phyloP scores from a whole-genome alignment of 2,113 vertebrate species.

The Pituophis catenifer region DNA sequence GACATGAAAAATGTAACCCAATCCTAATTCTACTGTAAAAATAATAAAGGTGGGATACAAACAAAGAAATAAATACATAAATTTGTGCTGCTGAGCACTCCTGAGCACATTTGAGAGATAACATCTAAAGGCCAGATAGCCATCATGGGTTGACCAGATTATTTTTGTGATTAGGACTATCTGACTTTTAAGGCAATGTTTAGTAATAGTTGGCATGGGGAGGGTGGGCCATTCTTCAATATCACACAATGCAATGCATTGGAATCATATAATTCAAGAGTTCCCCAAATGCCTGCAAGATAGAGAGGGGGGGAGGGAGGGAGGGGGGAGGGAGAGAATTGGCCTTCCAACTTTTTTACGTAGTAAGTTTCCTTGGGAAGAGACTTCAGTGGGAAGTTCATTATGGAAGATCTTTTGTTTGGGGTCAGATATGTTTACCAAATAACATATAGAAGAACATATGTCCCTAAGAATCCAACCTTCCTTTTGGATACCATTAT shows the following conservation, averaged over 20 bases:
- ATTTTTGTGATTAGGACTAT: background rate
- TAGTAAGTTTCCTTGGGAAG: background rate
- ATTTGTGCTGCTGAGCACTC: background rate
- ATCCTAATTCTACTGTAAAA: background rate
- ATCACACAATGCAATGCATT: background rate
- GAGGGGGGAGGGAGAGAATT: background rate
- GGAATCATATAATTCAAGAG: background rate
- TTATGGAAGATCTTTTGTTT: background rate
- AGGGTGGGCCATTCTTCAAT: background rate
- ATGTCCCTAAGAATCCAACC: background rate
- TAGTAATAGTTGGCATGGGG: background rate
- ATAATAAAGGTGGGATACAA: background rate
- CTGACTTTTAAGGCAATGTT: background rate
- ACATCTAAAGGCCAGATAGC: background rate
- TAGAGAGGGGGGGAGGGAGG: background rate
- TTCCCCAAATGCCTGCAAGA: background rate
- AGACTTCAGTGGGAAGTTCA: background rate
- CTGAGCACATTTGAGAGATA: background rate
- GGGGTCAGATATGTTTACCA: background rate
- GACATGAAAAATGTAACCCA: background rate
- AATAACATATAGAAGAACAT: background rate
- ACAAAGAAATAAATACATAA: background rate
- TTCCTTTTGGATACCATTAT: slow-evolving; percentile 22
- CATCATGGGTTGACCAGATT: background rate
- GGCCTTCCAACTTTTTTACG: background rate